Percentiles rank a stretch among this genome's conserved stretches.
Evolutionary conservation across 2,888 invertebrate species (phyloP).

Genomic region (Coelinius sp.): DNA sequence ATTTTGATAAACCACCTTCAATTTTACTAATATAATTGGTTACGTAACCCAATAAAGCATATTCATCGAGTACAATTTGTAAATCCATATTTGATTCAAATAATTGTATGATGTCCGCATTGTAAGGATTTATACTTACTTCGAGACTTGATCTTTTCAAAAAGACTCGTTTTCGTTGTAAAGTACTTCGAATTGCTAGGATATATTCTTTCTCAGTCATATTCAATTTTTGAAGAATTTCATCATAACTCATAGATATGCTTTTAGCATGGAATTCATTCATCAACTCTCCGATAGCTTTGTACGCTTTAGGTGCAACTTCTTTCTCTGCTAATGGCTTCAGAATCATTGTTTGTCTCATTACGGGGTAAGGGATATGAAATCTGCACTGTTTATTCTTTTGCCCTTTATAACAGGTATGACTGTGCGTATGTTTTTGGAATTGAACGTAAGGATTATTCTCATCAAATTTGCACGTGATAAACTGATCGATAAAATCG

Average conservation of each 20-base stretch:
- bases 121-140: slow-evolving; percentile 47
- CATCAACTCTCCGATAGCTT: too few relatives aligned
- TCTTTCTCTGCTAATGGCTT: slow-evolving; percentile 42
- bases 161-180: slow-evolving; percentile 43
- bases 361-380: slow-evolving; percentile 50
- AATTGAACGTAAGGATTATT: slow-evolving; percentile 48
- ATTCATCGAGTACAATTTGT: slow-evolving; percentile 48
- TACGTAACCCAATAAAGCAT: slow-evolving; percentile 43
- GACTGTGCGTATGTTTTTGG: slow-evolving; percentile 53
- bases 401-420: too few relatives aligned
- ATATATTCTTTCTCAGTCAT: slow-evolving; percentile 44
- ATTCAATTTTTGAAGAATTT: slow-evolving; percentile 34
- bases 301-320: slow-evolving; percentile 12
- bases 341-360: slow-evolving; percentile 50
- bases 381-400: slow-evolving; percentile 54
- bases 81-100: slow-evolving; percentile 51
- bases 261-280: too few relatives aligned
- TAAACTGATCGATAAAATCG: slow-evolving; percentile 47
- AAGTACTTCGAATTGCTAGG: slow-evolving; percentile 41
- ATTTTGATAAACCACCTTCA: too few relatives aligned
- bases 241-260: slow-evolving; percentile 18
- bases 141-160: slow-evolving; percentile 42
- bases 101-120: slow-evolving; percentile 47
- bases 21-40: slow-evolving; percentile 47
- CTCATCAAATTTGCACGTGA: slow-evolving; percentile 48